Conservation (phyloP, 2,113 vertebrate genomes). For the Pantherophis guttatus region DNA sequence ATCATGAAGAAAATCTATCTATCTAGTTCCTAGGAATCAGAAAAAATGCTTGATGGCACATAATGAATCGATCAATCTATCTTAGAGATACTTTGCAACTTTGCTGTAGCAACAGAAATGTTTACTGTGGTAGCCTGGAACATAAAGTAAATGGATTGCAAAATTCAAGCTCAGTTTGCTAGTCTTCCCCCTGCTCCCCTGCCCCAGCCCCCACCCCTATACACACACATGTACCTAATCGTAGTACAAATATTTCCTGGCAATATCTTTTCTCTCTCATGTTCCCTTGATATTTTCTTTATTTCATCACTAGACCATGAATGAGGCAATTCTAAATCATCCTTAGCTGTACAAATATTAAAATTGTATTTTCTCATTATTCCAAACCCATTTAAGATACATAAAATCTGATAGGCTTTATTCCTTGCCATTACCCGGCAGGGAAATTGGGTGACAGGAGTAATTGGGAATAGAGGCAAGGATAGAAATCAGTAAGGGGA, state of each 20-base stretch:
- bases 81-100: not conserved
- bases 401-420: not conserved
- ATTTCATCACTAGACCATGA: not conserved
- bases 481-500: not conserved
- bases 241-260: not conserved
- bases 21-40: not conserved
- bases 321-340: not conserved
- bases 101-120: not conserved
- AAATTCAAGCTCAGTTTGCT: not conserved
- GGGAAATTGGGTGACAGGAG: not conserved
- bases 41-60: not conserved
- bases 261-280: not conserved
- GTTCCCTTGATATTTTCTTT: not conserved
- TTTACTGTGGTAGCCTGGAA: not conserved
- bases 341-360: not conserved
- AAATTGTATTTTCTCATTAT: not conserved
- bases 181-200: not conserved
- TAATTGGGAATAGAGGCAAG: not conserved
- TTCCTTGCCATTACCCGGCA: not conserved
- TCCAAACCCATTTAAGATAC: not conserved
- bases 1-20: not conserved
- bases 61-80: not conserved
- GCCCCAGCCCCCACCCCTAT: not conserved
- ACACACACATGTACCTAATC: not conserved
- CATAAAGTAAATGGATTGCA: not conserved